Conservation (phyloP, 2,113 vertebrate species). For the Nymphicus hollandicus region DNA sequence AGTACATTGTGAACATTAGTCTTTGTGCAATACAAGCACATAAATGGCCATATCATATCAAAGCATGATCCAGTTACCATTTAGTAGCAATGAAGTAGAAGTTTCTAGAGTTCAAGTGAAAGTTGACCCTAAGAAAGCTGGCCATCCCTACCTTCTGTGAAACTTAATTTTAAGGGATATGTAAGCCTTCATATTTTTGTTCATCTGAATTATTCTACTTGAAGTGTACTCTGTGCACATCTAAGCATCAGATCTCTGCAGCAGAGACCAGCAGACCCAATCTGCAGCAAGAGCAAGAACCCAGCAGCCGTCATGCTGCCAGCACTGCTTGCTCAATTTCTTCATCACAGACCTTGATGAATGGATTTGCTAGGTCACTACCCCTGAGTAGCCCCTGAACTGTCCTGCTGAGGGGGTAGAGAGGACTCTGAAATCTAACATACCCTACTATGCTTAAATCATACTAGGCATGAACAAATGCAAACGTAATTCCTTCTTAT, state of each 20-base stretch:
- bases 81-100: not conserved
- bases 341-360: not conserved
- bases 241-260: not conserved
- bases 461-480: not conserved
- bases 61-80: not conserved
- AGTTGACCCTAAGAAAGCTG: not conserved
- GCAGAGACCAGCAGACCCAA: not conserved
- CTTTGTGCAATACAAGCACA: not conserved
- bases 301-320: not conserved
- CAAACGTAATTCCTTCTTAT: accelerated
- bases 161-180: not conserved
- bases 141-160: not conserved
- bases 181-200: not conserved
- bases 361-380: not conserved
- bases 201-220: not conserved
- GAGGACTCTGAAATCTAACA: not conserved
- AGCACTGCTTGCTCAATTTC: not conserved
- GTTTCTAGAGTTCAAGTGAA: not conserved
- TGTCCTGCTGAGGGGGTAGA: not conserved
- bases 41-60: not conserved
- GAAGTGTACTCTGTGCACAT: not conserved
- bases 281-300: not conserved
- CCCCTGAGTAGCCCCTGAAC: not conserved
- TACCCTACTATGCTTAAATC: not conserved
- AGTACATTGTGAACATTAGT: not conserved